Conservation (phyloP, 1,140 invertebrate genomes). For the Tribolium madens region DNA sequence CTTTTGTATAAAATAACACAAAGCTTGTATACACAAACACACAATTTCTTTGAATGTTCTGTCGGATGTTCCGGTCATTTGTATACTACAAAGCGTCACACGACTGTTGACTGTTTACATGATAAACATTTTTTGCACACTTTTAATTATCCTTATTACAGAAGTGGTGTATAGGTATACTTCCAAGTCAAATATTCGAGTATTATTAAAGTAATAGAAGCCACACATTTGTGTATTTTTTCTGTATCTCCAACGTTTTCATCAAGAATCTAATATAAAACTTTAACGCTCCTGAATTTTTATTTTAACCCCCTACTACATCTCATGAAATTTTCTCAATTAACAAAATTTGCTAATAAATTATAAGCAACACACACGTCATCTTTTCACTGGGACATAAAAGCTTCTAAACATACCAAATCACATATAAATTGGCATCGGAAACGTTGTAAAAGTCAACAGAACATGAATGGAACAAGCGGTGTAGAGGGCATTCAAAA, state of each 20-base stretch:
- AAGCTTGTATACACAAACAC: constrained; percentile 27
- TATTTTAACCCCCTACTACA: too few relatives aligned
- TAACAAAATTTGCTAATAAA: background rate
- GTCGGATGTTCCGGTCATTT: constrained; percentile 43
- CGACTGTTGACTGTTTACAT: constrained; percentile 15
- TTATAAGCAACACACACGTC: background rate
- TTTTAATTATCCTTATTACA: background rate
- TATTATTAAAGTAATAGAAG: too few relatives aligned
- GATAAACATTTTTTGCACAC: constrained; percentile 24
- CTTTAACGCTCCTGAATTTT: too few relatives aligned
- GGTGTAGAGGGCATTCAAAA: constrained; percentile 37
- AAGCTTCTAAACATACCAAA: constrained; percentile 36
- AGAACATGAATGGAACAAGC: constrained; percentile 39
- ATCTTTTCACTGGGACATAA: background rate
- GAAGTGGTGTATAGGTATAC: too few relatives aligned
- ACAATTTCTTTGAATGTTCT: constrained; percentile 34
- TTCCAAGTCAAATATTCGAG: too few relatives aligned
- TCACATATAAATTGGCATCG: constrained; percentile 48
- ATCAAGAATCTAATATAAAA: too few relatives aligned
- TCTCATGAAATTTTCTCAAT: too few relatives aligned
- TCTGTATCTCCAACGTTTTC: too few relatives aligned
- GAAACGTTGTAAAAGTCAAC: constrained; percentile 50
- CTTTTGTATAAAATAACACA: constrained; percentile 39
- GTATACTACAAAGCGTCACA: constrained; percentile 26
- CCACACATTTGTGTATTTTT: too few relatives aligned